Evolutionary conservation across 2,113 vertebrate genomes (phyloP).

Genomic region (Hippolais icterina): DNA sequence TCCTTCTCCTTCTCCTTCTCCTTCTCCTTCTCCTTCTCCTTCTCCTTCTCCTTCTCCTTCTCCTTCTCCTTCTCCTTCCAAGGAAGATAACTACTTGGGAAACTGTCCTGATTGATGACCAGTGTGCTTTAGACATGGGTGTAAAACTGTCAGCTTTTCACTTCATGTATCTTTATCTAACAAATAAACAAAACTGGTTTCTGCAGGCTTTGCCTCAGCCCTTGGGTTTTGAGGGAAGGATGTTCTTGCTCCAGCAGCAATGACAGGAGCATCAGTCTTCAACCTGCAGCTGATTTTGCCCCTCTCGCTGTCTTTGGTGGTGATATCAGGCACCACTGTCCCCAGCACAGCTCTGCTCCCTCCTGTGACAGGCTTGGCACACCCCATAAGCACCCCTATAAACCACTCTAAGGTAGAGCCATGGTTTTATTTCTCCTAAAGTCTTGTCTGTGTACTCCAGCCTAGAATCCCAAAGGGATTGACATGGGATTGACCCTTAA

Average conservation of each 20-base stretch:
- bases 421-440: neutral
- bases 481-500: neutral
- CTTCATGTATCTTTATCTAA: neutral
- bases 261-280: constrained; percentile 18
- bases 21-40: too few relatives aligned
- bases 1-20: too few relatives aligned
- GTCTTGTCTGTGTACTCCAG: fast-evolving
- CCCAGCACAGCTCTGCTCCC: neutral
- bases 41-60: too few relatives aligned
- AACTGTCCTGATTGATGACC: neutral
- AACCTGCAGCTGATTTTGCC: neutral
- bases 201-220: neutral
- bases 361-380: neutral
- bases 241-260: neutral
- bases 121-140: fast-evolving
- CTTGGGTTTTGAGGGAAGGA: neutral
- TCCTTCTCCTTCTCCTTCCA: neutral
- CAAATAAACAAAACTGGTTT: neutral
- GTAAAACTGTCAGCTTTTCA: neutral
- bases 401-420: neutral
- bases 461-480: fast-evolving
- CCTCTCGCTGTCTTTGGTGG: neutral
- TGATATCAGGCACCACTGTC: too few relatives aligned
- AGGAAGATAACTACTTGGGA: neutral
- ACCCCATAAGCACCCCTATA: neutral